Evolutionary conservation across 2,113 vertebrate species (phyloP), one percentile per base, ranked within the genome.

Genomic region (Sander lucioperca): DNA sequence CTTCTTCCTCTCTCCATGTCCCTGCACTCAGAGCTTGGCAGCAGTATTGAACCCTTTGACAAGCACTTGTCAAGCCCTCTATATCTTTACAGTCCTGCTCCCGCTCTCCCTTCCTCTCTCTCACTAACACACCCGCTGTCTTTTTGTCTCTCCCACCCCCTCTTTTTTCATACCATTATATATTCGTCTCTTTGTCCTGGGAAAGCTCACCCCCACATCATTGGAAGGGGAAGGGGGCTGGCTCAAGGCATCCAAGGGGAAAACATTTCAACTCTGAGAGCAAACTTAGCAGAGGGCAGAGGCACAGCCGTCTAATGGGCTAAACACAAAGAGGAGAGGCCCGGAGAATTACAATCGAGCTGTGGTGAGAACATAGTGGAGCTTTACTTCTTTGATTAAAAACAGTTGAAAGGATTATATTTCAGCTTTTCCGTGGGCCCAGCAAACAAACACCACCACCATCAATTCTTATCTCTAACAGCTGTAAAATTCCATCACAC

Each of bases 141-240:
- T 91, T 91, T 91, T 88, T 91, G 86, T 93, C 89, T 86, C 86
- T 83, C 78, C 76, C 80, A 74, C 88, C 89, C 81, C 85, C 84
- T 85, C 84, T 87, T 89, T 90, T 86, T 91, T 87, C 86, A 81
- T 89, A 86, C 90, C 89, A 92, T 94, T 94, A 92, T 92, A 92
- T 92, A 92, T 94, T 91, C 90, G 89, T 92, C 89, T 90, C 92
- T 95, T 95, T 95, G 94, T 95, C 94, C 93, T 87, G 88, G 94
- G 91, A 93, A 93, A 88, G 85, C 81, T 90, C 91, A 86, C 89
- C 93, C 94, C 91, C 90, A 84, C 91, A 77, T 80, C 73, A 27
- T 79, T 84, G 89, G 88, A 89, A 91, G 63, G 77, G 84, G 83
- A 84, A 88, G 85, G 89, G 93, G 93, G 92, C 86, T 80, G 90